Evolutionary conservation across 2,113 vertebrate species (phyloP).

Genomic region (Pangasianodon hypophthalmus): DNA sequence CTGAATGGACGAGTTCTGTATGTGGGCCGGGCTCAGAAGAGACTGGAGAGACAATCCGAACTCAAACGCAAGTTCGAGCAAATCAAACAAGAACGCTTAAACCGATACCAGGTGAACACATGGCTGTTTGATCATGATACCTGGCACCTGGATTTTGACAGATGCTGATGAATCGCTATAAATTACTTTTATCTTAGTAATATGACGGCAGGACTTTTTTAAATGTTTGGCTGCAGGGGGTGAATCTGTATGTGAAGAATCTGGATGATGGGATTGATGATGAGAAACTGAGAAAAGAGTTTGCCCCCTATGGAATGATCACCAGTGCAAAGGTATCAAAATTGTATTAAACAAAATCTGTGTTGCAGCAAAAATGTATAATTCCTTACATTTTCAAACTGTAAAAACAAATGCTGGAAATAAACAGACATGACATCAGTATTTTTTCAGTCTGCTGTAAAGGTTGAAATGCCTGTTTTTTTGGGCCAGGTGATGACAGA

Average conservation of each 20-base stretch:
- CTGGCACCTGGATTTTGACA: neutral
- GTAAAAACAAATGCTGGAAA: neutral
- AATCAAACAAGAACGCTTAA: slow-evolving; percentile 90
- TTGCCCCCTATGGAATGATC: slow-evolving; percentile 92
- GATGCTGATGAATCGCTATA: neutral
- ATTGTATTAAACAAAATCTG: neutral
- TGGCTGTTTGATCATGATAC: neutral
- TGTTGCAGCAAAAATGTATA: neutral
- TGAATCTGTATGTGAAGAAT: slow-evolving; percentile 97
- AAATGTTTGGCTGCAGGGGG: slow-evolving; percentile 75
- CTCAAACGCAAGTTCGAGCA: slow-evolving; percentile 92
- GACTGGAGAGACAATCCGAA: slow-evolving; percentile 88
- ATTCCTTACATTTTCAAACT: neutral
- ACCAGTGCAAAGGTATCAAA: slow-evolving; percentile 91
- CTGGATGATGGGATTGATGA: slow-evolving; percentile 91
- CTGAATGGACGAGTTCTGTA: slow-evolving; percentile 84
- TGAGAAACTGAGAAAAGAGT: slow-evolving; percentile 88
- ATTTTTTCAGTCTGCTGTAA: neutral
- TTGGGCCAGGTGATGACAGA: slow-evolving; percentile 91
- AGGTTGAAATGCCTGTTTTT: neutral
- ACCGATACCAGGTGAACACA: slow-evolving; percentile 85
- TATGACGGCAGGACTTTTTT: neutral
- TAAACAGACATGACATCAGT: neutral
- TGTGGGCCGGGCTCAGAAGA: slow-evolving; percentile 92
- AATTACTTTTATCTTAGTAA: neutral